A percentile compares a stretch with the other conserved stretches of the same genome.
Conservation (phyloP, 2,113 vertebrate species). For the Pontoporia blainvillei region DNA sequence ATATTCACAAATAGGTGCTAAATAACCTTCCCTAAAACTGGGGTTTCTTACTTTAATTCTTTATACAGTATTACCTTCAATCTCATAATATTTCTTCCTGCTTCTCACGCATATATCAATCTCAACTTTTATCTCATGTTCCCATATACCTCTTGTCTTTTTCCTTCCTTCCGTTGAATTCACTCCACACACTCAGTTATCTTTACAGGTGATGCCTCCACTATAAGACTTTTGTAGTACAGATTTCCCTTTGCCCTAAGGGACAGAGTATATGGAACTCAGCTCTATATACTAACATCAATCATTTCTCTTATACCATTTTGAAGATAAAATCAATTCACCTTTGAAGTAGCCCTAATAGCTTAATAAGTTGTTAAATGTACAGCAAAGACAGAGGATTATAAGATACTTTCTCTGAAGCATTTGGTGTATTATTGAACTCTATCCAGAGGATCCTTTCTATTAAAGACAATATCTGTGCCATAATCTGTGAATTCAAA, state of each 20-base stretch:
- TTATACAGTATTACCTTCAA: neutral
- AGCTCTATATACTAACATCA: neutral
- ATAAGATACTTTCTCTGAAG: neutral
- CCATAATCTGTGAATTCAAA: neutral
- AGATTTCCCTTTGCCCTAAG: neutral
- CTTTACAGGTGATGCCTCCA: neutral
- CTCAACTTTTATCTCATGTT: neutral
- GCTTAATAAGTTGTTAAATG: neutral
- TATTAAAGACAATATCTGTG: neutral
- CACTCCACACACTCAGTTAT: neutral
- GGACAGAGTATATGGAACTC: neutral
- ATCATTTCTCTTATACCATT: neutral
- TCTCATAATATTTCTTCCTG: neutral
- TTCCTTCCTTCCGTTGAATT: neutral
- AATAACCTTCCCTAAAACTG: neutral
- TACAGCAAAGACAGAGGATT: neutral
- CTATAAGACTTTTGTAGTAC: neutral
- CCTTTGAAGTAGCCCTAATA: neutral
- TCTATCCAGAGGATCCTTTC: neutral
- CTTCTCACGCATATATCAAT: neutral
- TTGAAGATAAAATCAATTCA: conserved; percentile 13
- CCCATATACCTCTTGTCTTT: neutral
- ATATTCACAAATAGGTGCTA: neutral
- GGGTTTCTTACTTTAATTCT: neutral
- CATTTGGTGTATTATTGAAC: neutral